Evolutionary conservation across 2,888 invertebrate species (phyloP), one percentile per base, ranked within the genome.

Genomic region (Eremobia ochroleuca): DNA sequence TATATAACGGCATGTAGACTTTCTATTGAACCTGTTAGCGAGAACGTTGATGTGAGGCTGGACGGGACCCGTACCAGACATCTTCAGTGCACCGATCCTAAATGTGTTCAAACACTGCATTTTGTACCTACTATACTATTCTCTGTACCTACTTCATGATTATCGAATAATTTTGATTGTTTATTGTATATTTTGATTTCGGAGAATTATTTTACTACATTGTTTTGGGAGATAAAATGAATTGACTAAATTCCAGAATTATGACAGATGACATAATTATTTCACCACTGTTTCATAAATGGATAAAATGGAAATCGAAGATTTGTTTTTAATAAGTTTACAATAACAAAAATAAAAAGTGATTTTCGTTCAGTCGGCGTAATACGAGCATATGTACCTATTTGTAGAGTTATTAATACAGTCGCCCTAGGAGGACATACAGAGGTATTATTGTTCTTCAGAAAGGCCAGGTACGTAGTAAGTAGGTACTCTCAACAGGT

Each of bases 21-120:
- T 88, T 73, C 82, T 91, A 69, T 91, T 82, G 73, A 88, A 91
- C 61, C 92, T 87, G 77, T 88, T 91, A 25, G 80, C 40, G 0
- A 82, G 59, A 2, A 34, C 11, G 25, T 85, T 86, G 11, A n/a
- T 68, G 21, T 34, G 64, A 21, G 84, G 83, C 40, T 77, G 66
- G 13, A 64, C 28, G 49, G 28, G n/a, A 25, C 49, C 31, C 13
- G n/a, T 58, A 25, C 21, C 21, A 46, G 28, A 55, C 65, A 79
- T 43, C 61, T 64, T 79, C 21, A 61, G 40, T 4, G 69, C 73
- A 21, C 40, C 64, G 28, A 59, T 31, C 71, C 73, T 77, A n/a
- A 88, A 65, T 49, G 52, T 71, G 49, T 80, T 89, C 31, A 86
- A 59, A 69, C 77, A 76, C 67, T 75, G 77, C 89, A 88, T 88